Evolutionary conservation across 2,113 vertebrate species (phyloP), one percentile per base, ranked within the genome.

Genomic region (Parotia lawesii): DNA sequence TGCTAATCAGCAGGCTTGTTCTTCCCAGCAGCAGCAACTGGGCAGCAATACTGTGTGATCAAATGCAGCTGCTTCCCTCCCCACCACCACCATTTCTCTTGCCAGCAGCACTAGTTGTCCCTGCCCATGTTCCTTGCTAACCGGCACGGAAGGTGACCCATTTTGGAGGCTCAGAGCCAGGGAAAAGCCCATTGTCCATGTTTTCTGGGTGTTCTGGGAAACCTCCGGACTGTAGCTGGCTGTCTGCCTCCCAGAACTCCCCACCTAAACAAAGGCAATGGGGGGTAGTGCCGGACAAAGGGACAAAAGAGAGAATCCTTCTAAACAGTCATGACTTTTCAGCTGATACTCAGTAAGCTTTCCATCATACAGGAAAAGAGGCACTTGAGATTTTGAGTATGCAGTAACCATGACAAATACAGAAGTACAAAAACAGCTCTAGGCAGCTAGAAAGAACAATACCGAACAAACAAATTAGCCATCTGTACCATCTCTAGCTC

Each of bases 361-460:
- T 90, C 85, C 4, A 10, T 74, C 40, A 40, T n/a, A 80, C n/a
- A 84, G 93, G 87, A 91, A 95, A 95, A 94, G 82, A 95, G 75
- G 64, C 95, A 94, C 94, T 97, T 91, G 91, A 96, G 93, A 94
- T 92, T 94, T 87, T 94, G 75, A 93, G 91, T 95, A 94, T 91
- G 74, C 91, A 62, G 95, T 97, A 96, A 97, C 96, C 94, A 95
- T 95, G 94, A 95, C 87, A 87, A 89, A 93, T 76, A 90, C 62
- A 85, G 87, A 95, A 94, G 93, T 95, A 97, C 78, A 93, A 94
- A 95, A 95, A 83, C 89, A 95, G 93, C 95, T 97, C 92, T 85
- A 96, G 95, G 94, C 96, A 88, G 75, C 71, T 90, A 91, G 93
- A 53, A 93, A 71, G 94, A 97, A 95, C 95, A 96, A 95, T 95